A percentile compares a stretch with the other conserved stretches of the same genome.
These are phyloP conservation scores for Ophiothrix spiculata DNA, from an alignment of 35 echinoderm and acorn worm species.

Conservation along the genomic window DNA sequence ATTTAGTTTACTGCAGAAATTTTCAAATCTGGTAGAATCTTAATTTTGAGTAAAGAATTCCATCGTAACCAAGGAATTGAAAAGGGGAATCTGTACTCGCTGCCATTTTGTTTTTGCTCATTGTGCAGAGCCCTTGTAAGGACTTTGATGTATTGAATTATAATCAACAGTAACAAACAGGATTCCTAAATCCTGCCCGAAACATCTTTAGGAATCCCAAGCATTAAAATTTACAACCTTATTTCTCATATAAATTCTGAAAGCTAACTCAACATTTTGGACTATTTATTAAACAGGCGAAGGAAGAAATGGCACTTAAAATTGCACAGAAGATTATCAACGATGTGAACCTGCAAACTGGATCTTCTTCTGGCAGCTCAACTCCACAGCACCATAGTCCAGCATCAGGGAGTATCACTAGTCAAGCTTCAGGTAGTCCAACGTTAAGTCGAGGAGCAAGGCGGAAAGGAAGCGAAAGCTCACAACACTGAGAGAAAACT, in stretches of 20 bases:
- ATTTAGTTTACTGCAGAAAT: not conserved
- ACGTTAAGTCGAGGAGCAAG: not conserved
- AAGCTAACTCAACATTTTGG: too few species aligned
- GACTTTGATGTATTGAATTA: too few species aligned
- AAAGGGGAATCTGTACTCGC: not conserved
- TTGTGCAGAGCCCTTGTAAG: not conserved
- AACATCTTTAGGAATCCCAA: too few species aligned
- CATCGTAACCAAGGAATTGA: not conserved
- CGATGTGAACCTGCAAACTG: conserved; percentile 89
- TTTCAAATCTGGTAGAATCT: not conserved
- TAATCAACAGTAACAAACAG: too few species aligned
- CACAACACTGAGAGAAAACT: too few species aligned
- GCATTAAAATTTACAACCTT: too few species aligned
- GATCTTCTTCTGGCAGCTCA: conserved; percentile 16
- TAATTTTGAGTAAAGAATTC: not conserved
- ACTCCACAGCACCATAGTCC: conserved; percentile 21
- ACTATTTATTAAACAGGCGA: too few species aligned
- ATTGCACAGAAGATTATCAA: conserved; percentile 99
- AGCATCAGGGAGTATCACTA: not conserved
- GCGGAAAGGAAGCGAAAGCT: not conserved
- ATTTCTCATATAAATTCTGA: too few species aligned
- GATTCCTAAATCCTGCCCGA: too few species aligned
- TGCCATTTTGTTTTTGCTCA: not conserved
- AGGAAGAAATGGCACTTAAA: conserved; percentile 97
- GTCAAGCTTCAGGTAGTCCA: not conserved